These are phyloP conservation scores for Ammodytes dubius DNA, from an alignment of 2,113 vertebrate genomes.

Conservation along the genomic window DNA sequence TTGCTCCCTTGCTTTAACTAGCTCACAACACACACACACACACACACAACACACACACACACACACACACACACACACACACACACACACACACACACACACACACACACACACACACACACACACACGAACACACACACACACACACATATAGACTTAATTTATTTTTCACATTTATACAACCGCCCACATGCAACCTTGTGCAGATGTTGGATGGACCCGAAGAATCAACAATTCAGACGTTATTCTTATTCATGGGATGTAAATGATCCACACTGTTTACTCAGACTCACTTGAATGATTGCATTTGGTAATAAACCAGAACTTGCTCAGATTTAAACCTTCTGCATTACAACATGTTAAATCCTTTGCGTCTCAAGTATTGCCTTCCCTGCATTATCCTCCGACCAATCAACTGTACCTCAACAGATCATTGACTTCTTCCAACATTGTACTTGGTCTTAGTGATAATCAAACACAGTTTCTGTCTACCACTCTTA, in stretches of 20 bases:
- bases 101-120: slow-evolving; percentile 16
- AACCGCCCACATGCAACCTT: slow-evolving; percentile 54
- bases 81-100: slow-evolving; percentile 9
- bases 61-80: slow-evolving; percentile 24
- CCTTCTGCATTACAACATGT: slow-evolving; percentile 48
- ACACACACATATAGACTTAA: slow-evolving; percentile 27
- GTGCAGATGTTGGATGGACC: slow-evolving; percentile 72
- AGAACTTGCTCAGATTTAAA: slow-evolving; percentile 58
- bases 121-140: slow-evolving; percentile 27
- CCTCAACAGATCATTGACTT: neutral
- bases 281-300: slow-evolving; percentile 74
- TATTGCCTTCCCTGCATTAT: neutral
- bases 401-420: neutral
- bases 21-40: slow-evolving; percentile 26
- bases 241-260: slow-evolving; percentile 70
- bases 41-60: slow-evolving; percentile 28
- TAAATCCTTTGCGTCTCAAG: slow-evolving; percentile 28
- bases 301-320: slow-evolving; percentile 67
- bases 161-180: slow-evolving; percentile 57
- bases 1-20: slow-evolving; percentile 35
- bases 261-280: slow-evolving; percentile 66
- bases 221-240: slow-evolving; percentile 72
- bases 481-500: neutral
- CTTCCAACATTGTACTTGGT: slow-evolving; percentile 10
- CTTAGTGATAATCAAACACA: neutral